Conservation (phyloP, 2,113 vertebrate genomes). For the Vanacampus margaritifer region DNA sequence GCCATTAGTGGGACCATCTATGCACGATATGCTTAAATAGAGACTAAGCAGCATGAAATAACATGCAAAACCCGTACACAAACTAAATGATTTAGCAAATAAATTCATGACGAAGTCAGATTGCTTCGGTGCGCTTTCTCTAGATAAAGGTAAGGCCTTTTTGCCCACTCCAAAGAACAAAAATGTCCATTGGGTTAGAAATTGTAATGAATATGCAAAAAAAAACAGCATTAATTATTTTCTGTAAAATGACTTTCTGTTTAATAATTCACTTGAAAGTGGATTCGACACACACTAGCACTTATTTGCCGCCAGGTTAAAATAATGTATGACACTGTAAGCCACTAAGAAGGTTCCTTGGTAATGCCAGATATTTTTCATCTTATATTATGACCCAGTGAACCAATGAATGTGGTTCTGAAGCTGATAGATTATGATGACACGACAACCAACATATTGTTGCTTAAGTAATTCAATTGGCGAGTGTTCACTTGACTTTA, state of each 20-base stretch:
- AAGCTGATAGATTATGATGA: not conserved
- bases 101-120: not conserved
- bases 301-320: not conserved
- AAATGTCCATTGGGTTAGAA: not conserved
- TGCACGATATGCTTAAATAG: not conserved
- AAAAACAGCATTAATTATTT: not conserved
- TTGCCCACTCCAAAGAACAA: not conserved
- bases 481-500: constrained; percentile 38
- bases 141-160: not conserved
- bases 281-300: not conserved
- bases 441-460: constrained; percentile 6
- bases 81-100: not conserved
- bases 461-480: constrained; percentile 57
- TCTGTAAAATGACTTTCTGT: not conserved
- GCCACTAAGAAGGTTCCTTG: not conserved
- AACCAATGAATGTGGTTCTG: not conserved
- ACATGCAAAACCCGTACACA: not conserved
- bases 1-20: not conserved
- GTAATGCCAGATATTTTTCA: not conserved
- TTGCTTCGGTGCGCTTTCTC: not conserved
- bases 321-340: not conserved
- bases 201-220: constrained; percentile 8
- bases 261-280: not conserved
- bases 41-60: not conserved
- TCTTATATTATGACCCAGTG: not conserved